Conservation (phyloP, 2,797 vertebrate species). For the Benthosema pterotum region DNA sequence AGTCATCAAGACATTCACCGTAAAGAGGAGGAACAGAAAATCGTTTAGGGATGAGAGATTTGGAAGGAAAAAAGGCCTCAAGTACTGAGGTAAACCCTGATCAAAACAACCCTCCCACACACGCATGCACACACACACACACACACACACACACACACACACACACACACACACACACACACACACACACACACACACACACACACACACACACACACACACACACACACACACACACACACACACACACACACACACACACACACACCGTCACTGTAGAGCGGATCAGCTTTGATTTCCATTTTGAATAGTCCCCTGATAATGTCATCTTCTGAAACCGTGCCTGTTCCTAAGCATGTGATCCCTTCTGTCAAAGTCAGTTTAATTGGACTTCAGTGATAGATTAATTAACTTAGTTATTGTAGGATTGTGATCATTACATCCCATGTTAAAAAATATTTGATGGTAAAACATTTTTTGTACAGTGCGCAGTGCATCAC, state of each 20-base stretch:
- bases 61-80: conserved; percentile 50
- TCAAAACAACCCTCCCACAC: conserved; percentile 50
- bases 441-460: conserved; percentile 9
- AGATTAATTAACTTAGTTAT: neutral
- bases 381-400: conserved; percentile 19
- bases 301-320: conserved; percentile 44
- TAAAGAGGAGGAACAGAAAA: conserved; percentile 56
- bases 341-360: conserved; percentile 37
- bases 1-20: conserved; percentile 57
- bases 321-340: conserved; percentile 22
- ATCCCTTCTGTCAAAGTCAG: conserved; percentile 16
- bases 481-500: no score
- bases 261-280: conserved; percentile 13
- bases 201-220: no score
- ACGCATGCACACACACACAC: no score
- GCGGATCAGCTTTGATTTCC: conserved; percentile 55
- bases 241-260: no score
- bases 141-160: no score
- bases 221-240: no score
- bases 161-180: no score
- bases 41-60: conserved; percentile 43
- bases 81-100: conserved; percentile 26
- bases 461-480: conserved; percentile 16
- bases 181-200: no score
- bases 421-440: neutral